These are phyloP conservation scores for Odontomachus brunneus DNA, from an alignment of 1,140 invertebrate species.

Conservation along the genomic window DNA sequence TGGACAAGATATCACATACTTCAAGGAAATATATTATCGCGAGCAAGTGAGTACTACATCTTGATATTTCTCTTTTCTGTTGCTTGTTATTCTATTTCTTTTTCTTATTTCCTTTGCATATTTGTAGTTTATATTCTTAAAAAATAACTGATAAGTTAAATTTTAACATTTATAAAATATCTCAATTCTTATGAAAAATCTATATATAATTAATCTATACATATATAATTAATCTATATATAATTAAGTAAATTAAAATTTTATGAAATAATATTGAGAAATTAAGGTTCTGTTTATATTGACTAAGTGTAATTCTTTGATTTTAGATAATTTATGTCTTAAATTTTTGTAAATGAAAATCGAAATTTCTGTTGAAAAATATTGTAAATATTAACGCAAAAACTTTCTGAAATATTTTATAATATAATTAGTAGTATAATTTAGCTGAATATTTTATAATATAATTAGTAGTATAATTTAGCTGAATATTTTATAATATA, in stretches of 20 bases:
- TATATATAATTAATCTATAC: conserved; percentile 1
- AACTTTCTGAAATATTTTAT: not conserved
- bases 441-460: not conserved
- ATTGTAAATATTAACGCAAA: not conserved
- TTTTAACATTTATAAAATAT: not conserved
- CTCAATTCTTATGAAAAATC: not conserved
- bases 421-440: not conserved
- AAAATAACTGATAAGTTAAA: not conserved
- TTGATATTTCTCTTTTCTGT: not conserved
- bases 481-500: not conserved
- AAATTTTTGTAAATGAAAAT: not conserved
- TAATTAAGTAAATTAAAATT: not conserved
- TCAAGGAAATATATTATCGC: conserved; percentile 88
- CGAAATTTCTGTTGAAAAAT: not conserved
- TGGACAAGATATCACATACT: conserved; percentile 91
- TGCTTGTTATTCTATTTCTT: too few relatives aligned
- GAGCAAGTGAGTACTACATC: conserved; percentile 89
- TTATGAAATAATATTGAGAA: not conserved
- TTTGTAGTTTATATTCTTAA: not conserved
- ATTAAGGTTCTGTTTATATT: not conserved
- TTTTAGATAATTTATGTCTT: not conserved
- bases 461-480: not conserved
- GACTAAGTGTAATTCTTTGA: not conserved
- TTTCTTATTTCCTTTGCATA: not conserved
- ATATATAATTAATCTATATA: too few relatives aligned